Evolutionary conservation across 1,140 invertebrate species (phyloP), one percentile per base, ranked within the genome.

Genomic region (Gryon sp.): DNA sequence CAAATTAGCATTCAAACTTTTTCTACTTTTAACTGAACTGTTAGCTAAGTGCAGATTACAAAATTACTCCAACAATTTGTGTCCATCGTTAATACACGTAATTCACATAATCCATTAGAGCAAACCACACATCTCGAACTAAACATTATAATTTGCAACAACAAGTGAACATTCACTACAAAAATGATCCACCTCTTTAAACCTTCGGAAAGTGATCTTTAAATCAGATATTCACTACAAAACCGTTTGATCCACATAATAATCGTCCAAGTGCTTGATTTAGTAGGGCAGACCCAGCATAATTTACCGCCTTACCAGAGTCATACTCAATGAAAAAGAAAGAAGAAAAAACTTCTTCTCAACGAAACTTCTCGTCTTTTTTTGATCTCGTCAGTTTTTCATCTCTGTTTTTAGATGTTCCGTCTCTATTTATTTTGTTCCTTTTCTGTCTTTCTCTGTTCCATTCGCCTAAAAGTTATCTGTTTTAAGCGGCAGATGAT

Each of bases 171-270:
- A 2, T n/a, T 28, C 26, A 28, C n/a, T 28, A 28, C 6, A 7
- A 28, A 28, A 28, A n/a, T 7, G 26, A 1, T 9, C 26, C 2
- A 2, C n/a, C 6, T 7, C 1, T 28, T 3, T 28, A n/a, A 28
- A n/a, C n/a, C n/a, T n/a, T n/a, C n/a, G n/a, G n/a, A 32, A 34
- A 34, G 15, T 19, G 28, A 50, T 50, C 4, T 34, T 18, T n/a
- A 28, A 26, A 24, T n/a, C 8, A 40, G 14, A 15, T n/a, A 22
- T 22, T 60, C 22, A 22, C 0, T 9, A 32, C 6, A 16, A 43
- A 65, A 45, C 15, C 14, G 12, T 53, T 45, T 48, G 57, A 48
- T 62, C 57, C 43, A 62, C 32, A 62, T 48, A 62, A 48, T 48
- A 62, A 48, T 22, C 18, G 43, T 26, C 9, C 40, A 53, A 43